Evolutionary conservation across 2,888 invertebrate genomes (phyloP).

Genomic region (Aleiodes alternator): DNA sequence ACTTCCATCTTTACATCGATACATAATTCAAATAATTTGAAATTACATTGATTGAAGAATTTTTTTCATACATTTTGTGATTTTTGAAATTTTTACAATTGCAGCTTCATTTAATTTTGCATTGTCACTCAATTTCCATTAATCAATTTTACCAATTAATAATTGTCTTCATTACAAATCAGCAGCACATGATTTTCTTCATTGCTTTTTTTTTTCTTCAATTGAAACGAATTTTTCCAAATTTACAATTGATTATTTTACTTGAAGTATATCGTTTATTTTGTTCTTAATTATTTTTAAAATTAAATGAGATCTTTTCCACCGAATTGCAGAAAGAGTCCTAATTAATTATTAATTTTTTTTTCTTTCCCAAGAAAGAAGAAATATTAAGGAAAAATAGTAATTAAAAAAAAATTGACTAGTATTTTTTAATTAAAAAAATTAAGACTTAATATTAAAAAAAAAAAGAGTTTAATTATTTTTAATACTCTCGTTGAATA

Average conservation of each 20-base stretch:
- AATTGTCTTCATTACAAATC: no score
- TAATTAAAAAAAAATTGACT: constrained; percentile 25
- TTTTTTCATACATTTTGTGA: no score
- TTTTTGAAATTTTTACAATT: no score
- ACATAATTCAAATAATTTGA: constrained; percentile 18
- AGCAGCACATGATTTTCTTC: not conserved
- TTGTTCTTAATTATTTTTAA: constrained; percentile 18
- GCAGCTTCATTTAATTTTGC: no score
- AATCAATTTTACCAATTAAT: no score
- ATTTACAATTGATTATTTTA: constrained; percentile 20
- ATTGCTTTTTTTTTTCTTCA: constrained; percentile 23
- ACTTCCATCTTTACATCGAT: constrained; percentile 6
- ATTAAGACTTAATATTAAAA: not conserved
- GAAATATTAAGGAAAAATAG: not conserved
- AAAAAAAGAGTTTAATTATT: constrained; percentile 7
- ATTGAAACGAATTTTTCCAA: constrained; percentile 19
- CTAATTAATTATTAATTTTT: no score
- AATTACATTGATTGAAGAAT: not conserved
- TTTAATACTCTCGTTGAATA: constrained; percentile 32
- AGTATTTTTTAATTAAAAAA: constrained; percentile 12
- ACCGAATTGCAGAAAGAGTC: no score
- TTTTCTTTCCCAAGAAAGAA: not conserved
- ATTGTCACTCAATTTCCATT: no score
- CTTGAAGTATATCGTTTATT: constrained; percentile 19
- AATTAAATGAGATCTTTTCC: constrained; percentile 31